A percentile compares a stretch with the other conserved stretches of the same genome.
Evolutionary conservation across 2,797 vertebrate species (phyloP).

Genomic region (Muraenolepis orangiensis): DNA sequence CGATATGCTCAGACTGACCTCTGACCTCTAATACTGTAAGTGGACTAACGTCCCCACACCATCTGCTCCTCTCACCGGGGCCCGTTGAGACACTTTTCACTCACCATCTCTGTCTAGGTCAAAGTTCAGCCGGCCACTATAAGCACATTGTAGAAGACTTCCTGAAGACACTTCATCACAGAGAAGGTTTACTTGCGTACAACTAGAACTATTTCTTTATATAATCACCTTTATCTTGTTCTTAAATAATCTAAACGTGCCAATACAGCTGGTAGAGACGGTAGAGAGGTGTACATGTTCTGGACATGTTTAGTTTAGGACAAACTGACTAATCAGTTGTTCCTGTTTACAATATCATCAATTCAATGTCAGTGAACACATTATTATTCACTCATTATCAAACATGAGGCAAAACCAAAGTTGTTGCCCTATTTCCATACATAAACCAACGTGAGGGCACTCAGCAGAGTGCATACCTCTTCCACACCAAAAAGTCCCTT

Average conservation of each 20-base stretch:
- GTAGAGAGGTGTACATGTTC: not conserved
- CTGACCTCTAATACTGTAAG: slow-evolving; percentile 33
- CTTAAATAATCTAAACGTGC: not conserved
- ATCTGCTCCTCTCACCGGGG: slow-evolving; percentile 44
- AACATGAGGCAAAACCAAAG: too few species aligned
- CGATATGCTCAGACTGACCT: slow-evolving; percentile 22
- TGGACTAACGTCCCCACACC: slow-evolving; percentile 40
- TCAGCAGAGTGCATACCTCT: too few species aligned
- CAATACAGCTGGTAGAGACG: not conserved
- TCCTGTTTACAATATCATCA: too few species aligned
- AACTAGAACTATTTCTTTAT: not conserved
- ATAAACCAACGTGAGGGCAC: too few species aligned
- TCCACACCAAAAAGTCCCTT: too few species aligned
- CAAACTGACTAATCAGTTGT: too few species aligned
- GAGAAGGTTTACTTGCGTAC: not conserved
- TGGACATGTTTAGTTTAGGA: not conserved
- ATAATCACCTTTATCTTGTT: not conserved
- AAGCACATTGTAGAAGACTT: not conserved
- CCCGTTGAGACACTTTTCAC: slow-evolving; percentile 25
- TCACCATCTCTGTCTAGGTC: slow-evolving; percentile 10
- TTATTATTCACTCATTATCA: too few species aligned
- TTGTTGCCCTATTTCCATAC: too few species aligned
- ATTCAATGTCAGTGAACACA: too few species aligned
- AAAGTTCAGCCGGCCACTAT: slow-evolving; percentile 14
- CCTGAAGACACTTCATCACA: not conserved